These are phyloP conservation scores for Octodon degus DNA, from an alignment of 2,113 vertebrate genomes.

Conservation along the genomic window DNA sequence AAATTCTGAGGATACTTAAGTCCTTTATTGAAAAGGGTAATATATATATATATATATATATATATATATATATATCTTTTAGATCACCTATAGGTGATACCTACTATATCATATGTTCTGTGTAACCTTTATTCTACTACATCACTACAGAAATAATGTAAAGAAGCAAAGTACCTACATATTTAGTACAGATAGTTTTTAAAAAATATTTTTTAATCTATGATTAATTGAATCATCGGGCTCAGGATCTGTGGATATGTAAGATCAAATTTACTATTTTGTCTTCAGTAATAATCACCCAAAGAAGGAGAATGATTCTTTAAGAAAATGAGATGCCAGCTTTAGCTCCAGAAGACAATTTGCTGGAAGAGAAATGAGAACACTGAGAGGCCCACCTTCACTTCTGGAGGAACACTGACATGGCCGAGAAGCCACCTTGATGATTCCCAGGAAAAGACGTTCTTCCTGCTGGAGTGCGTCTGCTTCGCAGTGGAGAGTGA, in stretches of 20 bases:
- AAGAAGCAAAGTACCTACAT: neutral
- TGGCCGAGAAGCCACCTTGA: neutral
- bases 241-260: neutral
- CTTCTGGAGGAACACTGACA: neutral
- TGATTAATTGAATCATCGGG: neutral
- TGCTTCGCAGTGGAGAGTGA: neutral
- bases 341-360: slow-evolving; percentile 34
- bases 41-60: neutral
- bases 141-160: neutral
- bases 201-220: neutral
- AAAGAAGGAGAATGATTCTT: neutral
- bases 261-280: neutral
- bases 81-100: neutral
- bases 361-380: neutral
- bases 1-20: neutral
- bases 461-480: neutral
- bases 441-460: neutral
- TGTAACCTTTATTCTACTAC: neutral
- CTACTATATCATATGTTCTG: too few species aligned
- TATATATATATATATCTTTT: neutral
- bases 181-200: neutral
- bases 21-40: neutral
- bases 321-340: neutral
- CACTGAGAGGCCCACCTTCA: neutral
- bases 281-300: neutral